Base-by-base conservation (phyloP, 2,888 invertebrate genomes). In the Cecidostiba fungosa region DNA sequence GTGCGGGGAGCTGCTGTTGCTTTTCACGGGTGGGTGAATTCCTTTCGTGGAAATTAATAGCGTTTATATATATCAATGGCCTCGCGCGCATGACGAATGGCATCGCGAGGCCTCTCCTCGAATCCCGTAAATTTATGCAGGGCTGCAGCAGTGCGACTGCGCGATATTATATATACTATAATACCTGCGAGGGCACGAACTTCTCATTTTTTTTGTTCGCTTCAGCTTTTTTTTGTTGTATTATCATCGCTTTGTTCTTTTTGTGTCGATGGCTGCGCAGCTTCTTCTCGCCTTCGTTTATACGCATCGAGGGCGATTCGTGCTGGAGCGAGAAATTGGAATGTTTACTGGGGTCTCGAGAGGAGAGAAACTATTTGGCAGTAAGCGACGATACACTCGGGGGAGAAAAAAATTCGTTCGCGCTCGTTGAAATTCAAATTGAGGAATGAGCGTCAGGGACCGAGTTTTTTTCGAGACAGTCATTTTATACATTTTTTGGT, bases 11-110 rank as follows among this genome's bases (percentile, higher is more conserved):
- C 85, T 19, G 19, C 19, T 50, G 50, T 19, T 59, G 88, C 89
- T 92, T 92, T 93, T 92, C 90, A 93, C 91, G 91, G 92, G 88
- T 89, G 90, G 90, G 89, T 91, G 91, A 88, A 91, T 92, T 91
- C 90, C 89, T 92, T 92, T 91, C 89, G 89, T 86, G 86, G 86
- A 90, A 92, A 92, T 92, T 93, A 92, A 93, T 92, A 90, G 91
- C 90, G 87, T 91, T 91, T 78, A 89, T 92, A 90, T 90, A 90
- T 90, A 90, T 89, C 90, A 88, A 90, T 89, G 89, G 89, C 87
- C 77, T 62, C 82, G 78, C 84, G 83, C 85, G 86, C 86, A 89
- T 90, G 90, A 91, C 89, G 89, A 90, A 91, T 90, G 89, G 89
- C 87, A 23, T 59, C 82, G 69, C 59, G 69, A 26, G 47, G 47